These are phyloP conservation scores for Eremobia ochroleuca DNA, from an alignment of 2,888 invertebrate species.

Conservation along the genomic window DNA sequence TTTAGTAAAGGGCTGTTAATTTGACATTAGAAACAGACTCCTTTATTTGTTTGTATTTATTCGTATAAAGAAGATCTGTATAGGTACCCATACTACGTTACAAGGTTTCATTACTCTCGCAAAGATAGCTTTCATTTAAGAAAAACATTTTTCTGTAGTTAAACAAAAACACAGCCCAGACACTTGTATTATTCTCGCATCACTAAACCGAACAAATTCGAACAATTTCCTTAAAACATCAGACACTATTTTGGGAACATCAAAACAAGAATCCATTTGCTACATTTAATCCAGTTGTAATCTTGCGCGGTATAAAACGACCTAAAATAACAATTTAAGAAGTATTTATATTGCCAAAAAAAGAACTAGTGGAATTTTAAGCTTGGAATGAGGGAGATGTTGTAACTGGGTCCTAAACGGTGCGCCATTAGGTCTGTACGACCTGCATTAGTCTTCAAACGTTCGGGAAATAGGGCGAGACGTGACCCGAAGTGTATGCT, in stretches of 20 bases:
- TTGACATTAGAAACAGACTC: too few relatives aligned
- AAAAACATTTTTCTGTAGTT: slow-evolving; percentile 13
- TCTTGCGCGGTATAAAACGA: slow-evolving; percentile 49
- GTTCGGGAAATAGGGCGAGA: slow-evolving; percentile 69
- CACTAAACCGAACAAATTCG: slow-evolving; percentile 49
- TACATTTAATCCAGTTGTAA: slow-evolving; percentile 63
- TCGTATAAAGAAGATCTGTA: background rate
- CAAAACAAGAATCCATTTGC: slow-evolving; percentile 62
- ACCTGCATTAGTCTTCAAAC: slow-evolving; percentile 73
- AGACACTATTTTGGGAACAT: slow-evolving; percentile 49
- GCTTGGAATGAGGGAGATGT: slow-evolving; percentile 57
- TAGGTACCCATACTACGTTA: background rate
- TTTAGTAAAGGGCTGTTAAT: too few relatives aligned
- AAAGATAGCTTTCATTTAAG: slow-evolving; percentile 16
- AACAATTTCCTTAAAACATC: slow-evolving; percentile 44
- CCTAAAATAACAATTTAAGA: slow-evolving; percentile 61
- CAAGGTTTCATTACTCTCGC: slow-evolving; percentile 12
- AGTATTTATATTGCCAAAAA: slow-evolving; percentile 47
- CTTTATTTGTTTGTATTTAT: too few relatives aligned
- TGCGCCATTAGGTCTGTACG: slow-evolving; percentile 74
- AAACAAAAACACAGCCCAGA: slow-evolving; percentile 29
- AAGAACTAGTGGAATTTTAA: slow-evolving; percentile 65
- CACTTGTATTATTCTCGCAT: slow-evolving; percentile 22
- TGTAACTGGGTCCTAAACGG: slow-evolving; percentile 74
- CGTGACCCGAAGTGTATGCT: slow-evolving; percentile 64